Conservation (phyloP, 2,797 vertebrate species). For the Merluccius polli region DNA sequence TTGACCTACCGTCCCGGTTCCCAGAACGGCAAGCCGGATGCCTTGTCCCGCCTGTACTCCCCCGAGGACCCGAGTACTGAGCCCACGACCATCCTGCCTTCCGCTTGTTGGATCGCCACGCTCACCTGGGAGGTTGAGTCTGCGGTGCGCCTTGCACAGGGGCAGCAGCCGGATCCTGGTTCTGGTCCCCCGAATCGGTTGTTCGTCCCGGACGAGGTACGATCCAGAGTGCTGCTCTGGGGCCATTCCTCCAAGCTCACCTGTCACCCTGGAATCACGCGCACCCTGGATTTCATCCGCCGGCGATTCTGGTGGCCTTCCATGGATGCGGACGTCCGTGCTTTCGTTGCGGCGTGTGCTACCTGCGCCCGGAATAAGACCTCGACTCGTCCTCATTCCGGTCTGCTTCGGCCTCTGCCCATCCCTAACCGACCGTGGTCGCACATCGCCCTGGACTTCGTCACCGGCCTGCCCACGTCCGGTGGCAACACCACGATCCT, state of each 20-base stretch:
- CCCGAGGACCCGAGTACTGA: background rate
- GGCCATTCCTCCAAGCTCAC: background rate
- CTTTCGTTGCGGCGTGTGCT: background rate
- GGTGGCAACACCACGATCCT: too few species aligned
- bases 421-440: background rate
- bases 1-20: too few species aligned
- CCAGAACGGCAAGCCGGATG: too few species aligned
- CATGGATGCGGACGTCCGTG: background rate
- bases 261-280: background rate
- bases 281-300: background rate
- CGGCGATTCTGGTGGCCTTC: conserved; percentile 4
- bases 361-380: background rate
- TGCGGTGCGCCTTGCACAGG: background rate
- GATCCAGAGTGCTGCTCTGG: background rate
- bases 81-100: background rate
- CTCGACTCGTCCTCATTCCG: background rate
- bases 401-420: background rate
- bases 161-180: too few species aligned
- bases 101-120: background rate
- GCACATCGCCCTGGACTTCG: background rate
- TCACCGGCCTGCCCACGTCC: too few species aligned
- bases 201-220: background rate
- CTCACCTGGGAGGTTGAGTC: background rate
- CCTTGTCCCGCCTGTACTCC: too few species aligned
- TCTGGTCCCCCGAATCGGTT: too few species aligned